These are phyloP conservation scores for Tarsius wallacei DNA, from an alignment of 2,797 vertebrate species.

Conservation along the genomic window DNA sequence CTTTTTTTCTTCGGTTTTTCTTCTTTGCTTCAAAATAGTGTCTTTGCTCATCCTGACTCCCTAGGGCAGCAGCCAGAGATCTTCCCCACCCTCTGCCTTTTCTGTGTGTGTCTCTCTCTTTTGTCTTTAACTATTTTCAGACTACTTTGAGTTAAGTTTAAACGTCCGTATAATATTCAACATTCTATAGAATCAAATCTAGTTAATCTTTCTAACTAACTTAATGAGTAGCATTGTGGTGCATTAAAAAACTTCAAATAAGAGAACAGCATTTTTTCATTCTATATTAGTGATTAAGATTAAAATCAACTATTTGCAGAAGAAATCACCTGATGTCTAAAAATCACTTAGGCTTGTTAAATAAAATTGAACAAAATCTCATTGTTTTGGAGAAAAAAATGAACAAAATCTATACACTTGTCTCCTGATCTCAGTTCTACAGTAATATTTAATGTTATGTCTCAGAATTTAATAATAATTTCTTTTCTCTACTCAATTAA, in stretches of 20 bases:
- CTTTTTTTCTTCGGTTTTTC: background rate
- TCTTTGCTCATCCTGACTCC: background rate
- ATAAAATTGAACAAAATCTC: background rate
- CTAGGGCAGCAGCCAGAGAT: background rate
- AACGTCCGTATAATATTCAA: background rate
- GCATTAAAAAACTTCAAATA: background rate
- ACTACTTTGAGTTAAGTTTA: no score
- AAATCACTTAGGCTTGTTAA: background rate
- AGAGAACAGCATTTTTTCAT: background rate
- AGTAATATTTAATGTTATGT: background rate
- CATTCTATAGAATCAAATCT: background rate
- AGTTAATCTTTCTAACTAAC: background rate
- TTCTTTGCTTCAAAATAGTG: background rate
- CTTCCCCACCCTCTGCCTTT: no score
- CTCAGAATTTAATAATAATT: background rate
- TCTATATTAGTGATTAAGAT: background rate
- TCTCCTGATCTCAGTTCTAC: background rate
- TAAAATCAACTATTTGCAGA: background rate
- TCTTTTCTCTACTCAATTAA: background rate
- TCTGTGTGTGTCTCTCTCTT: background rate
- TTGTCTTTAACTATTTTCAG: no score
- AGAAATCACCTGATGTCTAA: background rate
- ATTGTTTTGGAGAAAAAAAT: background rate
- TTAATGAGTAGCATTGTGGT: background rate
- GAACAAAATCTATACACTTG: background rate